Evolutionary conservation across 2,888 invertebrate species (phyloP).

Genomic region (Chelonus formosanus): DNA sequence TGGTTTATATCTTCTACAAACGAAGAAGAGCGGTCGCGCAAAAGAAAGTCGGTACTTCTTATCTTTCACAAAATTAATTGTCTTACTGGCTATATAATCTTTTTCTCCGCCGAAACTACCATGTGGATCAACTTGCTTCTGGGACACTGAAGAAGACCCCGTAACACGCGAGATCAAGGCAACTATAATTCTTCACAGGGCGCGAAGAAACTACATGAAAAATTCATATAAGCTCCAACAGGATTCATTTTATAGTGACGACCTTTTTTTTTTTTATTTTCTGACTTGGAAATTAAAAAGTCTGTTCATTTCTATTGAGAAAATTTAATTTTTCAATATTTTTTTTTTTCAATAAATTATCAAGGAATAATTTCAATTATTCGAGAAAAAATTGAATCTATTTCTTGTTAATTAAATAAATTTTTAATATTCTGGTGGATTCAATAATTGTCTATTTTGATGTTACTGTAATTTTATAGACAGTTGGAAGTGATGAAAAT

Average conservation of each 20-base stretch:
- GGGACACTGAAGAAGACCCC: not conserved
- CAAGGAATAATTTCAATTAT: too few relatives aligned
- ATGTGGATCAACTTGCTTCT: slow-evolving; percentile 11
- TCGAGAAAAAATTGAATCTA: too few relatives aligned
- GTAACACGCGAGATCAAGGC: slow-evolving; percentile 8
- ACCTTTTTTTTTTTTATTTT: not conserved
- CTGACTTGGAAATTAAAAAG: too few relatives aligned
- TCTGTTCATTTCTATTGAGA: too few relatives aligned
- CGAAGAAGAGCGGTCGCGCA: slow-evolving; percentile 17
- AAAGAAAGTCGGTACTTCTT: slow-evolving; percentile 39
- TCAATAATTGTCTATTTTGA: too few relatives aligned
- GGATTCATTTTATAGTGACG: not conserved
- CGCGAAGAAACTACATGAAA: slow-evolving; percentile 11
- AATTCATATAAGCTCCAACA: slow-evolving; percentile 8
- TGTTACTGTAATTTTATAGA: too few relatives aligned
- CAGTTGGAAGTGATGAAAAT: too few relatives aligned
- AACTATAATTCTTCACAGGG: slow-evolving; percentile 5
- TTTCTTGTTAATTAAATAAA: too few relatives aligned
- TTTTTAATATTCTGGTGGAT: too few relatives aligned
- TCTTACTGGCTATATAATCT: slow-evolving; percentile 41
- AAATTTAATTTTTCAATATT: too few relatives aligned
- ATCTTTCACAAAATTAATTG: slow-evolving; percentile 46
- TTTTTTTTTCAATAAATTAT: too few relatives aligned
- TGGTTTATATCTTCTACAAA: slow-evolving; percentile 19
- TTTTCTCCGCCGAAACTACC: slow-evolving; percentile 8